Evolutionary conservation across 2,113 vertebrate genomes (phyloP).

Genomic region (Scytalopus superciliaris): DNA sequence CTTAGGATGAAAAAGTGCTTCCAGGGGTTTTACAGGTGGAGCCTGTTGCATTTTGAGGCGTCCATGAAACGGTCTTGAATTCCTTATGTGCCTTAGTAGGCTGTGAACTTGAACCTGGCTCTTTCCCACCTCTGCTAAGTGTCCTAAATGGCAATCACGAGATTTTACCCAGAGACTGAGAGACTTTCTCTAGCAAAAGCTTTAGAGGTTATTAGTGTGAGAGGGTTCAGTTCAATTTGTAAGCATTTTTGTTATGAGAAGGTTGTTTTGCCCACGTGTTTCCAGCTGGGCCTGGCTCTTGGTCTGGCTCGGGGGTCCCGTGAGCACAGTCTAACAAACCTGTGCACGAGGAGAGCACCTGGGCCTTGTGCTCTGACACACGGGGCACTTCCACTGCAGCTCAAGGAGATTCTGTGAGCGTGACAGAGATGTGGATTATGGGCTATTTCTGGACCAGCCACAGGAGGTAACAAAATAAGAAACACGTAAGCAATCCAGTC

Average conservation of each 20-base stretch:
- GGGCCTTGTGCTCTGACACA: background rate
- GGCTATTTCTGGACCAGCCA: conserved; percentile 49
- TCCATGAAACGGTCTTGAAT: background rate
- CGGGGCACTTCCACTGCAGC: background rate
- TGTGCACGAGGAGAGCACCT: background rate
- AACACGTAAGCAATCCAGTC: background rate
- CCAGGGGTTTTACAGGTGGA: background rate
- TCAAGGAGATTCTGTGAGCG: conserved; percentile 37
- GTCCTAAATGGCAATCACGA: background rate
- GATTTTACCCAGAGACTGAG: background rate
- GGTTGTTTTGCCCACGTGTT: rapidly evolving
- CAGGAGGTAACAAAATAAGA: conserved; percentile 45
- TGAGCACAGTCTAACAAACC: background rate
- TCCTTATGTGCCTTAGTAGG: background rate
- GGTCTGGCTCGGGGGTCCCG: rapidly evolving
- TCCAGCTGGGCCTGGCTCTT: background rate
- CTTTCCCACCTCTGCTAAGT: background rate
- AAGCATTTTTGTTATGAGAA: background rate
- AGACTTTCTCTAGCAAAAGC: background rate
- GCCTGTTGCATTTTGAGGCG: background rate
- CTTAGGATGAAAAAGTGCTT: background rate
- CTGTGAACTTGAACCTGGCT: background rate
- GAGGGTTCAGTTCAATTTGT: background rate
- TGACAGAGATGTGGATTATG: conserved; percentile 37
- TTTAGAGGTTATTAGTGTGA: background rate